phyloP scores from a whole-genome alignment of 2,888 invertebrate species.

The Abscondita cerata region DNA sequence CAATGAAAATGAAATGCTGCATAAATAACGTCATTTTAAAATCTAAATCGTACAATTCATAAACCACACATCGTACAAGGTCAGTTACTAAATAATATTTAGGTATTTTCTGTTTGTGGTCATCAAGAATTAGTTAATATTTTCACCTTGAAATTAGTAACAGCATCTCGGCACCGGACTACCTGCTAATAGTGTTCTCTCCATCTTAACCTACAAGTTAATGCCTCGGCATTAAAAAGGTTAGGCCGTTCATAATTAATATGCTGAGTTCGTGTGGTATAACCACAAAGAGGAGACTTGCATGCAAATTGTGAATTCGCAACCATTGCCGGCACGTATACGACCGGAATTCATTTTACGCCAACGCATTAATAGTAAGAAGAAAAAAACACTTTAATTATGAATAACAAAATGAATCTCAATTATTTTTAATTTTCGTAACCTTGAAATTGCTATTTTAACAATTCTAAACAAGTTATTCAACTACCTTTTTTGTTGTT shows the following conservation, averaged over 20 bases:
- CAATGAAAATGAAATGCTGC: no score
- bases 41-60: no score
- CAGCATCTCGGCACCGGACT: slow-evolving; percentile 33
- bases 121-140: slow-evolving; percentile 13
- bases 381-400: background rate
- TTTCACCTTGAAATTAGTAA: slow-evolving; percentile 32
- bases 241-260: slow-evolving; percentile 37
- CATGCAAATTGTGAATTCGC: slow-evolving; percentile 3
- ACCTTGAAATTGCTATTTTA: no score
- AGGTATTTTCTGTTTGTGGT: no score
- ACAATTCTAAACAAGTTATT: no score
- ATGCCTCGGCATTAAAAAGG: slow-evolving; percentile 25
- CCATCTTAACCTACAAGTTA: slow-evolving; percentile 39
- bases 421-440: no score
- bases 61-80: no score
- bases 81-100: no score
- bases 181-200: slow-evolving; percentile 39
- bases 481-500: no score
- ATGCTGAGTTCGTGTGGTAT: slow-evolving; percentile 40
- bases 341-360: slow-evolving; percentile 34
- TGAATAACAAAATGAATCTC: no score
- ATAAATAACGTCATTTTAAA: no score
- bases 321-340: slow-evolving; percentile 32
- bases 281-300: slow-evolving; percentile 24
- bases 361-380: background rate